These are phyloP conservation scores for Eledona agricola DNA, from an alignment of 2,888 invertebrate species.

Conservation along the genomic window DNA sequence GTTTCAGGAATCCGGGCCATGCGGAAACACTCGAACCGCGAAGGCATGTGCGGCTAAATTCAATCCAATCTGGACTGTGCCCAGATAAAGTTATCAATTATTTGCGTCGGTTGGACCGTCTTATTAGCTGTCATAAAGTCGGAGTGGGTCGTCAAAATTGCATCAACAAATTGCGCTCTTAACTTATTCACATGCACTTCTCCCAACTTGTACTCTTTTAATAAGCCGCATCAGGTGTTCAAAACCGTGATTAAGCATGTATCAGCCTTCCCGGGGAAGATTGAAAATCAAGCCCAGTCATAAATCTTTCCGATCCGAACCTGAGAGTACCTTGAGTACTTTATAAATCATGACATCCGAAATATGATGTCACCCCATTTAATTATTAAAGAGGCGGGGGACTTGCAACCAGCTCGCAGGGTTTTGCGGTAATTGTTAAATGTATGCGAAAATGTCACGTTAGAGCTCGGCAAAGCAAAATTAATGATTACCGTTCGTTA, in stretches of 20 bases:
- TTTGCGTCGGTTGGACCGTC: no score
- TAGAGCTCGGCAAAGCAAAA: constrained; percentile 12
- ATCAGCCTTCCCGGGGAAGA: constrained; percentile 11
- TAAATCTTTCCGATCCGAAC: constrained; percentile 15
- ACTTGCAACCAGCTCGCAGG: constrained; percentile 20
- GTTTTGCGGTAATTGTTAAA: constrained; percentile 21
- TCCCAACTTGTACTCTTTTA: constrained; percentile 8
- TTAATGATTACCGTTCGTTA: constrained; percentile 4
- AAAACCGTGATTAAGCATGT: constrained; percentile 23
- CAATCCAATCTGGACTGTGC: no score
- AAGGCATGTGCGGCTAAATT: no score
- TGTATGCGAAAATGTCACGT: constrained; percentile 12
- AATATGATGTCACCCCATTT: constrained; percentile 32
- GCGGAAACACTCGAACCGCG: no score
- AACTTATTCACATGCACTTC: constrained; percentile 9
- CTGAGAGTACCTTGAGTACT: constrained; percentile 22
- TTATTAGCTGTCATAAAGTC: constrained; percentile 22
- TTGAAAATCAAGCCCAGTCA: constrained; percentile 22
- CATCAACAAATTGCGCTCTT: constrained; percentile 12
- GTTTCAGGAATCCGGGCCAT: constrained; percentile 3
- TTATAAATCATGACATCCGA: constrained; percentile 29
- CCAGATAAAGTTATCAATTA: no score
- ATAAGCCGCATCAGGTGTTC: constrained; percentile 21
- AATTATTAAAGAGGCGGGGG: constrained; percentile 27
- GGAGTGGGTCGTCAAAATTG: constrained; percentile 11